Percentiles rank a stretch among this genome's conserved stretches.
Conservation (phyloP, 2,113 vertebrate species). For the Vireo altiloquus region DNA sequence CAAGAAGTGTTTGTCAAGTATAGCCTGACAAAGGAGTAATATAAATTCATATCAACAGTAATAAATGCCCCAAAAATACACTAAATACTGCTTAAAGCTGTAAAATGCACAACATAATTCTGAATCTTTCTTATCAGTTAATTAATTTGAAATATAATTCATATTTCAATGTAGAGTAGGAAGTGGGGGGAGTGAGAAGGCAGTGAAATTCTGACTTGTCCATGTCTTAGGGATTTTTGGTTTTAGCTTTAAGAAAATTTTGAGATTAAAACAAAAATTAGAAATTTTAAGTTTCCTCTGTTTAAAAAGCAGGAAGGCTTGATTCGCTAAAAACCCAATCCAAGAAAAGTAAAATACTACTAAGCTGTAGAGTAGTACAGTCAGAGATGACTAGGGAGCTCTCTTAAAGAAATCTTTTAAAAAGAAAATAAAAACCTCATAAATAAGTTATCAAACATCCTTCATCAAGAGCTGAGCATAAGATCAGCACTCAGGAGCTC, state of each 20-base stretch:
- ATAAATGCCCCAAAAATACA: neutral
- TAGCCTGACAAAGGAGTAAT: neutral
- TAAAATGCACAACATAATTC: neutral
- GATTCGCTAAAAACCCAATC: neutral
- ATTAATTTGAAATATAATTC: neutral
- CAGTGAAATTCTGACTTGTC: neutral
- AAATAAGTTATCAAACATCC: neutral
- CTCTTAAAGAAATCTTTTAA: neutral
- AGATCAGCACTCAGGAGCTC: neutral
- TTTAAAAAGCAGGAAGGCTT: neutral
- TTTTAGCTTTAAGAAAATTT: neutral
- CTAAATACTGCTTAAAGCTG: neutral
- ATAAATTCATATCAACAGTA: neutral
- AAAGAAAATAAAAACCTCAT: neutral
- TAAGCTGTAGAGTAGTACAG: neutral
- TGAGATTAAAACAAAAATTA: neutral
- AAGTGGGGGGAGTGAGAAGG: rapidly evolving
- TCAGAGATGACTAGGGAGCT: neutral
- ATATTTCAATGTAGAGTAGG: neutral
- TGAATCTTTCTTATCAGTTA: neutral
- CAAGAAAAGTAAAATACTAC: neutral
- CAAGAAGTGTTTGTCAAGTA: neutral
- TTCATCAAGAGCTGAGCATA: neutral
- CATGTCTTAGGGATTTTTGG: neutral
- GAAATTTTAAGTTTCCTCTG: neutral